Evolutionary conservation across 2,888 invertebrate genomes (phyloP).

Genomic region (Volucella bombylans): DNA sequence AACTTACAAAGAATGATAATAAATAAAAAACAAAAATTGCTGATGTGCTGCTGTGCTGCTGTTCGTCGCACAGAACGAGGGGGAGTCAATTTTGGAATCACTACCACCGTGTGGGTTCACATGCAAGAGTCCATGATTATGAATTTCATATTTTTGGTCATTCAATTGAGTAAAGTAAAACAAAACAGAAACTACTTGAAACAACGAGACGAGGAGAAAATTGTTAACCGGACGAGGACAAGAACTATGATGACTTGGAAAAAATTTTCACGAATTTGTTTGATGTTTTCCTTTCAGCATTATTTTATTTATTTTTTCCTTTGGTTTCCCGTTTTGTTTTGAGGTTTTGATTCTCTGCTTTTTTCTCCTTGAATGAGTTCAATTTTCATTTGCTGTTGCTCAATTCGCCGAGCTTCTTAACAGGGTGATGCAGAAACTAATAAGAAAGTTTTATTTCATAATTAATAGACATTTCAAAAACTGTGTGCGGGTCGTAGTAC

Average conservation of each 20-base stretch:
- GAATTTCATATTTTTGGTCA: neutral
- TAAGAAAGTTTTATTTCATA: neutral
- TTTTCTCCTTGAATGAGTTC: constrained; percentile 32
- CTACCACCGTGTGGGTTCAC: neutral
- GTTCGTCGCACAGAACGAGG: neutral
- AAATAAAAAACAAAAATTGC: neutral
- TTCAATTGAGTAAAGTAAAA: neutral
- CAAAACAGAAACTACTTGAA: neutral
- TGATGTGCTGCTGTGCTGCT: no score
- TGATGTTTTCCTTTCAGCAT: constrained; percentile 68
- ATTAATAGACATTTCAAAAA: no score
- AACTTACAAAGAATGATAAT: constrained; percentile 23
- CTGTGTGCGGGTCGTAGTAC: neutral
- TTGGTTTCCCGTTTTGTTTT: constrained; percentile 45
- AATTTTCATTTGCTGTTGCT: constrained; percentile 23
- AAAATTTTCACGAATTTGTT: constrained; percentile 68
- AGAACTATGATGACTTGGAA: constrained; percentile 52
- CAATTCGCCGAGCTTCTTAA: constrained; percentile 21
- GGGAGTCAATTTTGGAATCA: neutral
- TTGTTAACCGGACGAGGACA: constrained; percentile 16
- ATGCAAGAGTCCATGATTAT: neutral
- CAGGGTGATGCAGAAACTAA: constrained; percentile 30
- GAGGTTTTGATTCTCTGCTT: constrained; percentile 49
- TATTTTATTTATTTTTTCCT: constrained; percentile 32
- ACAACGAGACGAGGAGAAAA: neutral